Base-by-base conservation (phyloP, 2,113 vertebrate species). In the Ceyx margarethae region DNA sequence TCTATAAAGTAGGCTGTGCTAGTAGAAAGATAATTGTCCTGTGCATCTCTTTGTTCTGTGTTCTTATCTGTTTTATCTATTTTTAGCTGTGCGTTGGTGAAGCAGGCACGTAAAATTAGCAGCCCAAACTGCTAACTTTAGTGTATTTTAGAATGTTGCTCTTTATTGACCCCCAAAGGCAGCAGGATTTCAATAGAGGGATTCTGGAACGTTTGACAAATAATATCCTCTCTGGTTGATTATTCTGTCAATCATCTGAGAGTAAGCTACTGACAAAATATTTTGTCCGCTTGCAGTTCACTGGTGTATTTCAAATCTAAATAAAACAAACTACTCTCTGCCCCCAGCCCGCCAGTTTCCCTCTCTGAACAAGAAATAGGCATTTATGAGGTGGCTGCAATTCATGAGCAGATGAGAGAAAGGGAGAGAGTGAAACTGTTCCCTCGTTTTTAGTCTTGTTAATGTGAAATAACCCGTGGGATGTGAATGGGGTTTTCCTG, bases 1-100 rank as follows among this genome's bases (percentile, higher is more conserved):
- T 6, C 6, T 65, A 1, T 56, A 11, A 76, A 73, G 85, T 72
- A 80, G 79, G 16, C 26, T 67, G 3, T 57, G 76, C 66, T 31
- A 31, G 57, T 29, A 64, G 67, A 54, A 79, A 82, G 81, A 62
- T 86, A 93, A 85, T 88, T 96, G 92, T 94, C 92, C 84, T 37
- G 89, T 74, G 50, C 79, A 57, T 94, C 78, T 92, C 90, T 93
- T 96, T 94, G 95, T 94, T 92, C 89, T 82, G 56, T 64, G 31
- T 82, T 88, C 57, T 88, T 91, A 91, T 91, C 79, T 85, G 28
- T 92, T 89, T 89, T 76, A 87, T 87, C 85, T 96, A 75, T 94
- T 93, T 95, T 95, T 92, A 95, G 90, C 87, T 54, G n/a, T 45
- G 81, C 5, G 0, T 72, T 83, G 65, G 76, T 87, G 68, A 91